Evolutionary conservation across 64 coral and sea anemone genomes (phyloP).

Genomic region (Stichodactyla helianthus): DNA sequence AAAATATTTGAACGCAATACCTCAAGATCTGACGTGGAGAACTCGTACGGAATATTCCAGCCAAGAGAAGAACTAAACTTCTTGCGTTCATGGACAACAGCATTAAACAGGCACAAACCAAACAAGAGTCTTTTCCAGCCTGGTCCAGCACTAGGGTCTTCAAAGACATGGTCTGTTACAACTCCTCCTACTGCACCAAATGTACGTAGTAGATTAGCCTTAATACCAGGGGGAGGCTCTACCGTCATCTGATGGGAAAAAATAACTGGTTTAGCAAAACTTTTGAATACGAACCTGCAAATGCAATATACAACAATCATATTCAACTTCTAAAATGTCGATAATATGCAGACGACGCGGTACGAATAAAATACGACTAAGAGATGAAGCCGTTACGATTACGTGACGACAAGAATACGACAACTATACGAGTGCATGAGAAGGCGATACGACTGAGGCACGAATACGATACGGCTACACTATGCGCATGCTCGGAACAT

Average conservation of each 20-base stretch:
- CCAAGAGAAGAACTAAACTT: conserved; percentile 88
- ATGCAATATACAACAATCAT: too few relatives aligned
- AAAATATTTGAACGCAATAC: conserved; percentile 20
- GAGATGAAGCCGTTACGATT: not conserved
- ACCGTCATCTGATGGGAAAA: conserved; percentile 74
- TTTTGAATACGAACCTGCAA: not conserved
- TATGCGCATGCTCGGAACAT: not conserved
- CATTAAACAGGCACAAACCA: conserved; percentile 97
- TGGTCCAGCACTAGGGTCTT: conserved; percentile 70
- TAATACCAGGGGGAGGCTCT: conserved; percentile 87
- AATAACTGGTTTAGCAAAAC: not conserved
- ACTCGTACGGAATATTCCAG: conserved; percentile 96
- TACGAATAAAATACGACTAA: not conserved
- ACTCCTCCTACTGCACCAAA: conserved; percentile 82
- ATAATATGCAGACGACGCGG: not conserved
- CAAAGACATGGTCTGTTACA: conserved; percentile 76
- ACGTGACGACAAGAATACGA: not conserved
- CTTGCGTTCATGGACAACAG: conserved; percentile 90
- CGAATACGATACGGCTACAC: not conserved
- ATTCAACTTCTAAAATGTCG: too few relatives aligned
- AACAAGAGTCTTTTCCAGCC: conserved; percentile 91
- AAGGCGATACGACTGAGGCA: not conserved
- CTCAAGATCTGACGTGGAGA: conserved; percentile 92
- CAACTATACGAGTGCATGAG: not conserved
- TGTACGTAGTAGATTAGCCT: conserved; percentile 81